A percentile compares a stretch with the other conserved stretches of the same genome.
Conservation (phyloP, 1,140 invertebrate species). For the Drosophila gunungcola region DNA sequence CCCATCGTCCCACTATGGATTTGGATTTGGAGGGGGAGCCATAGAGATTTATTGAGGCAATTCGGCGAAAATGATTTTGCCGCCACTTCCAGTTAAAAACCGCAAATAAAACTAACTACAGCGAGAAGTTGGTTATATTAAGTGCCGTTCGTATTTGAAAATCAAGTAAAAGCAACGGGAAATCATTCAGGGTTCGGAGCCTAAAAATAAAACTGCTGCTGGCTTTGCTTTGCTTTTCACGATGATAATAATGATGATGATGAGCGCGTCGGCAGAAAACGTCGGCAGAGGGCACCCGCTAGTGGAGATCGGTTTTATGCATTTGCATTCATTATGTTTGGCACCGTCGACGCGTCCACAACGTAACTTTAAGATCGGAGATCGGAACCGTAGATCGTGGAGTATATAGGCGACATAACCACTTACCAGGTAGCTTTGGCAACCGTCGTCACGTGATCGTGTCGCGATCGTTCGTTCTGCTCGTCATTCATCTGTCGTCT, state of each 20-base stretch:
- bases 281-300: constrained; percentile 56
- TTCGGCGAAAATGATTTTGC: constrained; percentile 39
- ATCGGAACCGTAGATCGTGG: neutral
- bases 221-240: constrained; percentile 14
- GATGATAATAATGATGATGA: constrained; percentile 41
- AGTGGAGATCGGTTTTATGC: constrained; percentile 69
- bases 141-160: constrained; percentile 14
- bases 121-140: constrained; percentile 51
- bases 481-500: constrained; percentile 54
- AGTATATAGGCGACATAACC: neutral
- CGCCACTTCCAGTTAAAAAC: constrained; percentile 51
- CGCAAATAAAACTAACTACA: constrained; percentile 57
- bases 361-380: constrained; percentile 34
- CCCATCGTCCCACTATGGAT: constrained; percentile 32
- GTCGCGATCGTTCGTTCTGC: constrained; percentile 60
- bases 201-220: constrained; percentile 24
- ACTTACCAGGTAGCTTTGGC: constrained; percentile 21
- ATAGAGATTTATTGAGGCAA: constrained; percentile 68
- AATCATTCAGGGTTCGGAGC: constrained; percentile 31
- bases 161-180: constrained; percentile 63
- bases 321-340: constrained; percentile 83
- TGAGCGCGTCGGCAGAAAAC: constrained; percentile 24
- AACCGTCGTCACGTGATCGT: constrained; percentile 35
- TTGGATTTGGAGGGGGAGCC: neutral
- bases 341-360: constrained; percentile 74